A percentile compares a stretch with the other conserved stretches of the same genome.
Conservation (phyloP, 2,888 invertebrate genomes). For the Opisthograptis luteolata region DNA sequence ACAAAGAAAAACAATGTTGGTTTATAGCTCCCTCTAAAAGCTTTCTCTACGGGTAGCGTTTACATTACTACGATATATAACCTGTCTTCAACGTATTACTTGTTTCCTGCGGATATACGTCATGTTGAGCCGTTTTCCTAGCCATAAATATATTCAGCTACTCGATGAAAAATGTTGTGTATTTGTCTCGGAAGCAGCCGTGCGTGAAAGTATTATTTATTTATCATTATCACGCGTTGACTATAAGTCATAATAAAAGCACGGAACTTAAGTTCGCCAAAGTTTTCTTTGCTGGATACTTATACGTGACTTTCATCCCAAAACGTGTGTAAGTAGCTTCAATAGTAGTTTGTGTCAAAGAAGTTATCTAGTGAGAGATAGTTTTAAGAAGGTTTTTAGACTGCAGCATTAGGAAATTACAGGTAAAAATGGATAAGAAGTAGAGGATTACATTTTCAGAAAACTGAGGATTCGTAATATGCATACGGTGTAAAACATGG, state of each 20-base stretch:
- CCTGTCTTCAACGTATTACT: slow-evolving; percentile 63
- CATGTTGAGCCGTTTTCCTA: slow-evolving; percentile 63
- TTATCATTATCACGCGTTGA: slow-evolving; percentile 33
- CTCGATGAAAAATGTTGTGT: slow-evolving; percentile 56
- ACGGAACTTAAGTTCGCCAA: slow-evolving; percentile 24
- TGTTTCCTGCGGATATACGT: slow-evolving; percentile 65
- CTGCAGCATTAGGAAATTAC: too few species aligned
- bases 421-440: too few species aligned
- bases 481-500: too few species aligned
- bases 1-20: slow-evolving; percentile 48
- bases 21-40: slow-evolving; percentile 55
- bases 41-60: slow-evolving; percentile 58
- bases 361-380: too few species aligned
- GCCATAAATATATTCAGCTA: slow-evolving; percentile 61
- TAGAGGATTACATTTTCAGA: too few species aligned
- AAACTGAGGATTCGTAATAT: too few species aligned
- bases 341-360: neutral
- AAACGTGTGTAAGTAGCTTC: slow-evolving; percentile 8
- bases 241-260: slow-evolving; percentile 34
- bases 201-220: slow-evolving; percentile 29
- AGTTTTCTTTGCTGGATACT: slow-evolving; percentile 29
- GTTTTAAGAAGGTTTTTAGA: too few species aligned
- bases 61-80: slow-evolving; percentile 64
- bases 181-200: slow-evolving; percentile 45
- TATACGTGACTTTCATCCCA: slow-evolving; percentile 34